Conservation (phyloP, 2,797 vertebrate genomes). For the Atherinosoma microstoma region DNA sequence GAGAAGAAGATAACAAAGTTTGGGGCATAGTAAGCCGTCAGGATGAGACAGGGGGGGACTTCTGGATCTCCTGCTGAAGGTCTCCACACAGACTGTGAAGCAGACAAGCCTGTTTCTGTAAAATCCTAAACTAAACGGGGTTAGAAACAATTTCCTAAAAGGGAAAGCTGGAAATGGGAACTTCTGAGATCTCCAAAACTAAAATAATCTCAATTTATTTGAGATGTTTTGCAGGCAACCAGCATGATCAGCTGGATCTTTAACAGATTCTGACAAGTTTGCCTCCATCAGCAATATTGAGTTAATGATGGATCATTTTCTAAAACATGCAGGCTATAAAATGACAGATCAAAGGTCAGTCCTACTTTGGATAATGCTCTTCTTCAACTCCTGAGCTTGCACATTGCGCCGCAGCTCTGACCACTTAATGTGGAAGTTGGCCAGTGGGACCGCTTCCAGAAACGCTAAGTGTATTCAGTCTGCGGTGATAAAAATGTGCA, state of each 20-base stretch:
- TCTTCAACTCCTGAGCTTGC: slow-evolving; percentile 6
- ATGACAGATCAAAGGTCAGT: slow-evolving; percentile 26
- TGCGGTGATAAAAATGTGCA: not conserved
- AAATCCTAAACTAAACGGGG: not conserved
- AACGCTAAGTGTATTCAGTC: not conserved
- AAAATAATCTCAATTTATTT: not conserved
- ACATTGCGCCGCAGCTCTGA: not conserved
- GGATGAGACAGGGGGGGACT: slow-evolving; percentile 2
- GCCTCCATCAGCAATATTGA: slow-evolving; percentile 2
- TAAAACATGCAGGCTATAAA: slow-evolving; percentile 2
- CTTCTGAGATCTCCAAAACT: not conserved
- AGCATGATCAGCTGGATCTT: not conserved
- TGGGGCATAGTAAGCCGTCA: slow-evolving; percentile 34
- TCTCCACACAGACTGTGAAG: not conserved
- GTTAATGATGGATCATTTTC: slow-evolving; percentile 1
- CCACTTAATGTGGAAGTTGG: slow-evolving; percentile 4
- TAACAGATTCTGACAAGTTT: not conserved
- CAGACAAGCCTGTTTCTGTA: not conserved
- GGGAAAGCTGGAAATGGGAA: not conserved
- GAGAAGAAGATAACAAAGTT: slow-evolving; percentile 61
- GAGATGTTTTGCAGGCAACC: not conserved
- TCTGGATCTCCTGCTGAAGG: slow-evolving; percentile 10
- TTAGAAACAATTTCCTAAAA: not conserved
- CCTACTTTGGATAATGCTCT: slow-evolving; percentile 20
- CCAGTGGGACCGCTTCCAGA: slow-evolving; percentile 21